A percentile compares a stretch with the other conserved stretches of the same genome.
phyloP scores from a whole-genome alignment of 2,113 vertebrate genomes.

The Salvelinus alpinus region DNA sequence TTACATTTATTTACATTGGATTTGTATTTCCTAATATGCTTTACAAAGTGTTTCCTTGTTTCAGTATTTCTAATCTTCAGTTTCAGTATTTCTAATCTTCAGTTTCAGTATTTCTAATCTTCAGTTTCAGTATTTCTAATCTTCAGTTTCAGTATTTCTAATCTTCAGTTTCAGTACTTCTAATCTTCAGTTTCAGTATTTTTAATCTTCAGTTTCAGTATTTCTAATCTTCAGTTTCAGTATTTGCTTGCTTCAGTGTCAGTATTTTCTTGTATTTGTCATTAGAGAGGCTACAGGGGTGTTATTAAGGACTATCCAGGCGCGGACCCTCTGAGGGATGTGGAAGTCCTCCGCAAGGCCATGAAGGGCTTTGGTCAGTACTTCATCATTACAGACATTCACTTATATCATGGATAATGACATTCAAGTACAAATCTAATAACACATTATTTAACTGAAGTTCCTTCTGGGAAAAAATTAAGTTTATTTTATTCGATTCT shows the following conservation, averaged over 20 bases:
- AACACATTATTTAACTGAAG: too few species aligned
- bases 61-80: background rate
- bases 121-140: background rate
- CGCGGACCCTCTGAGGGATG: constrained; percentile 89
- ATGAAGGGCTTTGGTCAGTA: constrained; percentile 96
- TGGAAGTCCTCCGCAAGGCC: constrained; percentile 94
- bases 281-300: constrained; percentile 81
- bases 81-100: background rate
- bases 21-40: background rate
- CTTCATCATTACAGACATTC: background rate
- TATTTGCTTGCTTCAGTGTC: background rate
- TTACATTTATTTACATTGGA: background rate
- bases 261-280: constrained; percentile 22
- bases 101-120: background rate
- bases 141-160: background rate
- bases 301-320: constrained; percentile 82
- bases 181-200: background rate
- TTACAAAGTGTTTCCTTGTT: background rate
- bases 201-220: background rate
- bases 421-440: too few species aligned
- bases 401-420: too few species aligned
- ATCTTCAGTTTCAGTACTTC: background rate
- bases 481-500: too few species aligned
- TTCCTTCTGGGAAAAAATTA: too few species aligned
- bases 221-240: too few species aligned